Conservation (phyloP, 2,888 invertebrate species). For the Alviniconcha strummeri region DNA sequence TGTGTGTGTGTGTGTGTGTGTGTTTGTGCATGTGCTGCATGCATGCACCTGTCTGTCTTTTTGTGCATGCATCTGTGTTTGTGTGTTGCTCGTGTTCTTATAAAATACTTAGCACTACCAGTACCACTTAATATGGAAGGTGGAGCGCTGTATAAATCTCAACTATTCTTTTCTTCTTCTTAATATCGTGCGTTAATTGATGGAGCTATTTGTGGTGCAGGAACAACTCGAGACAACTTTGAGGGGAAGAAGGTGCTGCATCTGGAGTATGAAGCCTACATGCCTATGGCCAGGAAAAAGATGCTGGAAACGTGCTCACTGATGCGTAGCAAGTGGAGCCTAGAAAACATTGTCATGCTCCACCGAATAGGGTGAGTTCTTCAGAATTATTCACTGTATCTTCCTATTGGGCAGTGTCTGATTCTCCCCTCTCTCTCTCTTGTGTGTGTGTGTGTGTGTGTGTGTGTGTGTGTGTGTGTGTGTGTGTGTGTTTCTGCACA, state of each 20-base stretch:
- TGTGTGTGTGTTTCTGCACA: too few species aligned
- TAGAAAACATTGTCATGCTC: slow-evolving; percentile 87
- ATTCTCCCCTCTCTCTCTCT: background rate
- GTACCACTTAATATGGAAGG: too few species aligned
- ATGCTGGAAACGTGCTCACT: slow-evolving; percentile 86
- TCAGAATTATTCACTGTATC: too few species aligned
- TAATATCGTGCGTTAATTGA: background rate
- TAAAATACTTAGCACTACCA: background rate
- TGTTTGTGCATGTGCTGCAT: too few species aligned
- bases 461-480: too few species aligned
- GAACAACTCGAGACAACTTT: slow-evolving; percentile 72
- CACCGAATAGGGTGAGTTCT: slow-evolving; percentile 80
- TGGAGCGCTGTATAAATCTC: background rate
- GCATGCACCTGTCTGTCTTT: too few species aligned
- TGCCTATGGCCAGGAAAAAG: slow-evolving; percentile 90
- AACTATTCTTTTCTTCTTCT: background rate
- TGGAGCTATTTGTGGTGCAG: slow-evolving; percentile 44
- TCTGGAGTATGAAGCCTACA: slow-evolving; percentile 95
- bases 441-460: too few species aligned
- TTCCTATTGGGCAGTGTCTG: background rate
- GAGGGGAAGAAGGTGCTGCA: slow-evolving; percentile 81
- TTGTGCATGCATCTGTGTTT: too few species aligned
- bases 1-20: too few species aligned
- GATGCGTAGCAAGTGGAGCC: slow-evolving; percentile 83
- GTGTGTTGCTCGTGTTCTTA: background rate